These are phyloP conservation scores for Oscheius sp. DNA, from an alignment of 2,888 invertebrate genomes.

Conservation along the genomic window DNA sequence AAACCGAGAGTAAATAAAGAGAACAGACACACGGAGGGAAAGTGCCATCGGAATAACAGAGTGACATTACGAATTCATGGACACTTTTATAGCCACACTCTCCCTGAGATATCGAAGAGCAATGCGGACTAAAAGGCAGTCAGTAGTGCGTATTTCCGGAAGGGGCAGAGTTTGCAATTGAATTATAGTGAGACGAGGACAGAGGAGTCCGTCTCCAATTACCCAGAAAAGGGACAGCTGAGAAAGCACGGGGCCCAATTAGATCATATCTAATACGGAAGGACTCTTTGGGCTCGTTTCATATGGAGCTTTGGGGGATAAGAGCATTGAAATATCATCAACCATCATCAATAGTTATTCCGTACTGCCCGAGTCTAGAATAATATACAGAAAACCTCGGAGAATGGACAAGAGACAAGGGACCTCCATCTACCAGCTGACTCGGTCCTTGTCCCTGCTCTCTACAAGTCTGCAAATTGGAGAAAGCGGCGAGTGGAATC, in stretches of 20 bases:
- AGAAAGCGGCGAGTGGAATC: too few species aligned
- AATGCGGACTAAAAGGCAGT: neutral
- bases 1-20: too few species aligned
- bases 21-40: too few species aligned
- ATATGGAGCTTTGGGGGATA: too few species aligned
- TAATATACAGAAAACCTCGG: too few species aligned
- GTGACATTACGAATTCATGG: constrained; percentile 28
- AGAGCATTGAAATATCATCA: too few species aligned
- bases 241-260: neutral
- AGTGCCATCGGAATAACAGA: neutral
- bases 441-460: too few species aligned
- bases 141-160: constrained; percentile 26
- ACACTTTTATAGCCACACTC: constrained; percentile 6
- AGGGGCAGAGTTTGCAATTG: constrained; percentile 19
- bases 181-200: constrained; percentile 24
- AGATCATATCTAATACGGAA: neutral
- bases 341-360: too few species aligned
- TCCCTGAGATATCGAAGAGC: neutral
- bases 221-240: neutral
- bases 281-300: neutral
- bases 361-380: too few species aligned
- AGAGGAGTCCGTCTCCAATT: constrained; percentile 14
- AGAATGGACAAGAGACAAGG: too few species aligned
- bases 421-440: too few species aligned
- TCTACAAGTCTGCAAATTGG: too few species aligned